Base-by-base conservation (phyloP, 1,140 invertebrate species). In the Radopholus similis region DNA sequence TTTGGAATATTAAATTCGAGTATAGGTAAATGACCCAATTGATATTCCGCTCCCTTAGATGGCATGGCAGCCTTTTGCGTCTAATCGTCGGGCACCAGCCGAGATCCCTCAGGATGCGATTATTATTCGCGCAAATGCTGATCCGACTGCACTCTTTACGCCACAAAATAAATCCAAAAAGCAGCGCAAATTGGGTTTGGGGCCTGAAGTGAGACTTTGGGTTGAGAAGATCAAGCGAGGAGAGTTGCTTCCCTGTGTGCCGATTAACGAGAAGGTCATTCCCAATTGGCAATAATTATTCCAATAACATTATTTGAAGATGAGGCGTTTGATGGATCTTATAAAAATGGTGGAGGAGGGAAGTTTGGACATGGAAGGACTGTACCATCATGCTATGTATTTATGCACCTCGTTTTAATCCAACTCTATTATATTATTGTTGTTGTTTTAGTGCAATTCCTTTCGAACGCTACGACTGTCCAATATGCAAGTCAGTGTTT, bases 61-160 rank as follows among this genome's bases (percentile, higher is more conserved):
- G 32, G 80, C 80, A 15, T 81, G 79, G 79, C 72, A 71, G 30
- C 79, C 79, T 4, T 81, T 81, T 66, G 75, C 78, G 5, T 82
- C 77, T 44, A 81, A 81, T 59, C 77, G 79, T 11, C 73, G 79
- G 6, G 79, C 79, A n/a, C 80, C 79, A 1, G 75, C 78, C 13
- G 80, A 81, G 23, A 77, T 81, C 53, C 79, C 79, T 2, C 72
- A 78, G 11, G 79, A 81, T 68, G 79, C 79, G 13, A 81, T 81
- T 38, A 76, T 81, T n/a, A 75, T 81, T 35, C 59, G 80, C 6
- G 64, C 75, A 30, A 59, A 67, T 21, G 78, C 72, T 28, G 79
- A 75, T 32, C 70, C 71, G 5, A 15, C 62, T 2, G 35, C 70
- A 13, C 64, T 77, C 42, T 82, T 77, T 51, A 79, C 75, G 21